These are phyloP conservation scores for Dinomys branickii DNA, from an alignment of 2,113 vertebrate genomes.

Conservation along the genomic window DNA sequence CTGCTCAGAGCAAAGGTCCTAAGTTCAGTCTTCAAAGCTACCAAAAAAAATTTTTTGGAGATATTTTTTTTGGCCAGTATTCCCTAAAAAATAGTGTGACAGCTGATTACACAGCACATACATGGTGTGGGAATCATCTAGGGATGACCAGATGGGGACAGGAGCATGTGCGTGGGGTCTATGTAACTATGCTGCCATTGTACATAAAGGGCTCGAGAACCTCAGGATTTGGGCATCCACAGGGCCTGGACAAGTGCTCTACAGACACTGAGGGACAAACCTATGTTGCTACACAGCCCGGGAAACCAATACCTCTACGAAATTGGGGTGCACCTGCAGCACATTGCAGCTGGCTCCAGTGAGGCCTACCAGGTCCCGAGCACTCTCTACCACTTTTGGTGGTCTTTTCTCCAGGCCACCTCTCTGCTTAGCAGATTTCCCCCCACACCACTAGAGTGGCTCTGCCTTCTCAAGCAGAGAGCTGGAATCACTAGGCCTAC, in stretches of 20 bases:
- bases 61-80: not conserved
- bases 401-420: not conserved
- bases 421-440: not conserved
- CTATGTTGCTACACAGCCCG: too few species aligned
- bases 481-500: not conserved
- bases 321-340: not conserved
- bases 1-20: not conserved
- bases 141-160: not conserved
- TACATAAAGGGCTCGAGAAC: not conserved
- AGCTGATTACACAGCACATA: not conserved
- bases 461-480: not conserved
- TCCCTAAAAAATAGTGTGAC: not conserved
- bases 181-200: not conserved
- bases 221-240: not conserved
- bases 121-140: not conserved
- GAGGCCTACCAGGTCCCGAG: rapidly evolving
- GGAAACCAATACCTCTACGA: not conserved
- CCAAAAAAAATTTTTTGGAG: not conserved
- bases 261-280: not conserved
- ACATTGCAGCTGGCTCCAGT: not conserved
- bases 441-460: not conserved
- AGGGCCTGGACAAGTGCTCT: not conserved
- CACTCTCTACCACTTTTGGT: not conserved
- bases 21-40: not conserved
- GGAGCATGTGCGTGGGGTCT: not conserved